These are phyloP conservation scores for Plutella xylostella DNA, from an alignment of 2,888 invertebrate genomes.

Conservation along the genomic window DNA sequence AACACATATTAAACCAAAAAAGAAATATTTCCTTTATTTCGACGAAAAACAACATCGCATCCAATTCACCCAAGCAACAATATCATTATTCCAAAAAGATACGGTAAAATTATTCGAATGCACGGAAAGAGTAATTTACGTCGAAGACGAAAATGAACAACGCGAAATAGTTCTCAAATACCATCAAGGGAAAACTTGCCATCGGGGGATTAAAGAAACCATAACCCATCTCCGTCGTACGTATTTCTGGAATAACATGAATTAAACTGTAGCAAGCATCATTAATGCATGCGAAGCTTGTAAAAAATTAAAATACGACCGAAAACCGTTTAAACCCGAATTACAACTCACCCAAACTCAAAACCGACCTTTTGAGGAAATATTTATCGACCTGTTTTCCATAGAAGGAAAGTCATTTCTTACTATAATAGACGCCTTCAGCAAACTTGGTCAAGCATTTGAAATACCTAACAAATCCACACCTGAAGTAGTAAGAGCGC, in stretches of 20 bases:
- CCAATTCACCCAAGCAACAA: too few species aligned
- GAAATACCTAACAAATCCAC: slow-evolving; percentile 28
- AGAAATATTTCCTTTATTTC: too few species aligned
- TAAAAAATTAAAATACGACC: too few species aligned
- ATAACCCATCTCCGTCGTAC: slow-evolving; percentile 23
- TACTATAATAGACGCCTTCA: slow-evolving; percentile 27
- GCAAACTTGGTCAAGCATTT: slow-evolving; percentile 27
- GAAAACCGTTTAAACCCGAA: too few species aligned
- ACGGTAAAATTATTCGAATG: too few species aligned
- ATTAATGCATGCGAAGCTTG: not conserved
- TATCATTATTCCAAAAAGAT: too few species aligned
- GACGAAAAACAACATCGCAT: too few species aligned
- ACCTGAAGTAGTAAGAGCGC: slow-evolving; percentile 22
- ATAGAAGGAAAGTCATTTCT: slow-evolving; percentile 26
- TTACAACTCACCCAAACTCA: too few species aligned
- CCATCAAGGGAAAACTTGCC: slow-evolving; percentile 15
- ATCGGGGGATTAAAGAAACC: slow-evolving; percentile 26
- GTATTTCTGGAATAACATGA: slow-evolving; percentile 27
- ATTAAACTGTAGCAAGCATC: slow-evolving; percentile 11
- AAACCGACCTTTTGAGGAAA: too few species aligned
- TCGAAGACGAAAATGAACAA: not conserved
- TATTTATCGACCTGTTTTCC: too few species aligned
- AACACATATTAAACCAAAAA: too few species aligned
- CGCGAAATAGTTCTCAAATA: not conserved
- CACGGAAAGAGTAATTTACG: too few species aligned